Evolutionary conservation across 2,113 vertebrate species (phyloP), one percentile per base, ranked within the genome.

Genomic region (Microtus richardsoni): DNA sequence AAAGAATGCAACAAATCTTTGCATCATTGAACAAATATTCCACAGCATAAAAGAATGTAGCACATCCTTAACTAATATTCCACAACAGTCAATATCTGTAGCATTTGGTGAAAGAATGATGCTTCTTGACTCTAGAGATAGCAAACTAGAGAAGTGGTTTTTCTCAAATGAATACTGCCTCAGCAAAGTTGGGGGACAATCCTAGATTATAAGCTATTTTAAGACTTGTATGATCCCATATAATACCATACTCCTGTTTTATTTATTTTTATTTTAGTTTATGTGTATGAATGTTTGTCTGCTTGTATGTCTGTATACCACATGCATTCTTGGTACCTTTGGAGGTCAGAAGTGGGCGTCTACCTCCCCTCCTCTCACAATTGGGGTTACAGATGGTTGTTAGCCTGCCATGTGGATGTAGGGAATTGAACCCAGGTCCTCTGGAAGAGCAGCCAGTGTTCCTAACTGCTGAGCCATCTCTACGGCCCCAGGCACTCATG

Each of bases 81-180:
- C 19, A 39, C 7, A 71, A 21, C 60, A 87, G 33, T 82, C 75
- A 95, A 84, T 89, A 91, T 62, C 10, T 95, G 7, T 30, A 89
- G 33, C 62, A 60, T 89, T 96, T 79, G 64, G 24, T 30, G 24
- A 74, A 91, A 54, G 12, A 62, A 90, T 22, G 44, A 78, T 70
- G 92, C 80, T 96, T 93, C 36, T 62, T 17, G 12, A 93, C 60
- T 90, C 70, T 21, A 1, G 64, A 91, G 26, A 88, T 28, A 52
- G 12, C 16, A 92, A 88, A 79, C 36, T 82, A 84, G 62, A 17
- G 66, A 74, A 39, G 44, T 39, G 83, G 36, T 1, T 52, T 9
- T n/a, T 10, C 36, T 90, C 66, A n/a, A 30, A 28, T 36, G 28
- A 85, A 91, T 36, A 58, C 33, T 79, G 47, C 84, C 70, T 94